Base-by-base conservation (phyloP, 2,888 invertebrate species). In the Teleiodes luculella region DNA sequence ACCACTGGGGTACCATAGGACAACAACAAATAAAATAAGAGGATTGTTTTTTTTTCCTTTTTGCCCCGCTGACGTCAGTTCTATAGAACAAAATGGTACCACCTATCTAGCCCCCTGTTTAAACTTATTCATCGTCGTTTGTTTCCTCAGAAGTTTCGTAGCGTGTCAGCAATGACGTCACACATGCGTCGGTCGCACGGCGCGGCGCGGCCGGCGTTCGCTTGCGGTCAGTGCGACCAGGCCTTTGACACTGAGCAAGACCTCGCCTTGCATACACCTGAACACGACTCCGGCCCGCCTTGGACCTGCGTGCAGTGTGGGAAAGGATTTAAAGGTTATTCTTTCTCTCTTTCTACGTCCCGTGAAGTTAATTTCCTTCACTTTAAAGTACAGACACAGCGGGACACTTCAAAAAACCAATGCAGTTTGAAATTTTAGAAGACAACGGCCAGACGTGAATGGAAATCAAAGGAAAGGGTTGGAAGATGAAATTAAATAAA, bases 241-340 rank as follows among this genome's bases (percentile, higher is more conserved):
- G 72, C 76, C 1, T 92, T 91, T 62, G 70, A 64, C n/a, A 80
- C 83, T 0, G 81, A 87, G 58, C 75, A 80, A 39, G 92, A 92
- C 64, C 73, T 91, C 16, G 62, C 74, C 28, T 69, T 92, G 37
- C 92, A 92, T 63, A 66, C 72, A 0, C 80, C 88, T 0, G 63
- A 91, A 51, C 91, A 92, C 63, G 59, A 61, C 0, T 70, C 72
- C 31, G 78, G 75, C 3, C 76, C 74, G 0, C 65, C 64, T 18
- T 85, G 80, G 76, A 74, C 71, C 37, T 92, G 92, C 63, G 77
- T 72, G 33, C 71, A 80, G 58, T 92, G 92, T 59, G 60, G 76
- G 6, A 92, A 92, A 64, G 77, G 81, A 53, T 92, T 89, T 70
- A 72, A 72, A 54, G 79, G 92, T 92, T 71, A 74, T 72, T 3